Evolutionary conservation across 2,113 vertebrate species (phyloP), one percentile per base, ranked within the genome.

Genomic region (Ahaetulla prasina): DNA sequence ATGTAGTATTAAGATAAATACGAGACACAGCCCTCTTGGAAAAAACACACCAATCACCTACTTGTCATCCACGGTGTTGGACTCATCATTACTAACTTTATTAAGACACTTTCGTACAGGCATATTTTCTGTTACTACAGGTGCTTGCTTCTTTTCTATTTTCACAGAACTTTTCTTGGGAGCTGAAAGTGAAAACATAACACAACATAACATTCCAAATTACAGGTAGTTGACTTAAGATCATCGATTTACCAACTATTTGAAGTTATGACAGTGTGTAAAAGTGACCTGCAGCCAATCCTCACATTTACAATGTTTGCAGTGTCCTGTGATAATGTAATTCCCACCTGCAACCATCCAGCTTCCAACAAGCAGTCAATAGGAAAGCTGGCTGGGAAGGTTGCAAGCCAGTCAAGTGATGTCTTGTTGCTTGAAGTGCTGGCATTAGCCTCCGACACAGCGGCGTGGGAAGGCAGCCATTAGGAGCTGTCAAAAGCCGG

Each of bases 141-240:
- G 93, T 94, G 2, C 39, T n/a, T 53, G n/a, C 45, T 88, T 74
- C 8, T 86, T 91, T 25, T 89, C 63, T 84, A 84, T 20, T 39
- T 91, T 91, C 23, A 97, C 89, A 18, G 97, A 93, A 0, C 97
- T 96, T 95, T 98, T 98, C 94, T 97, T 97, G 12, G 98, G 98
- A 4, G 97, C 98, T 99, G 86, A 14, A 94, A 85, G n/a, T 87
- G 68, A 90, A 93, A 53, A 57, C 9, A 49, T 6, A 55, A 52
- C 43, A 90, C 91, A 2, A 14, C 45, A 47, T 47, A 45, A n/a
- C 16, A 80, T 14, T 39, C n/a, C 68, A 39, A n/a, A 16, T 4
- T 57, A 20, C 55, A 68, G 55, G 45, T 35, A 68, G n/a, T 68
- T 68, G 14, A 35, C 5, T 68, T 68, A 68, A 35, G 63, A 68